Percentiles rank a stretch among this genome's conserved stretches.
phyloP scores from a whole-genome alignment of 2,113 vertebrate genomes.

The Anthoscopus minutus region DNA sequence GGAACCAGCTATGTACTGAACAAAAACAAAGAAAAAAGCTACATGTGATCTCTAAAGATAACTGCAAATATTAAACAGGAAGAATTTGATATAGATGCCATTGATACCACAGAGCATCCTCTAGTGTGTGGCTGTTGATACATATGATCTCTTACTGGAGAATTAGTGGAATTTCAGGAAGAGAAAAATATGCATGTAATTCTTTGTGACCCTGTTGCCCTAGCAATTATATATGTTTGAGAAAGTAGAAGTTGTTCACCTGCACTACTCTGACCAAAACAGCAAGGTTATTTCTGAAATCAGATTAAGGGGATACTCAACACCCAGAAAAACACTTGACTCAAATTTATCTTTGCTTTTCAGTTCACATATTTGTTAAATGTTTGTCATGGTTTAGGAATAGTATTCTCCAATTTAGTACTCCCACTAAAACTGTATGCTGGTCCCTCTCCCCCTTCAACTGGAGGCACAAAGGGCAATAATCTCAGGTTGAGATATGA shows the following conservation, averaged over 20 bases:
- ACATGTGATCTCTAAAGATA: background rate
- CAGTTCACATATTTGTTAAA: background rate
- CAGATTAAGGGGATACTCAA: background rate
- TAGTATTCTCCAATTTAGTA: background rate
- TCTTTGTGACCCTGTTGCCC: background rate
- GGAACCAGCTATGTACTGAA: background rate
- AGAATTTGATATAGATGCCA: background rate
- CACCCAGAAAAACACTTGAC: background rate
- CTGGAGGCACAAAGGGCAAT: background rate
- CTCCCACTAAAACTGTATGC: accelerated
- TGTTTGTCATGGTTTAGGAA: background rate
- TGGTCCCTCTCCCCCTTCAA: background rate
- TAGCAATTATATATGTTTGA: background rate
- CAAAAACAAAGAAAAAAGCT: background rate
- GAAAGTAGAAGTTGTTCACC: background rate
- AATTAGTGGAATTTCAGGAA: background rate
- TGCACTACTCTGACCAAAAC: background rate
- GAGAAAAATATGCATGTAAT: background rate
- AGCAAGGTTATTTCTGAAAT: background rate
- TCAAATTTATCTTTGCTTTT: background rate
- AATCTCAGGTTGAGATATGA: background rate
- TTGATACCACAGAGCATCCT: background rate
- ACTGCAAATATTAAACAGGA: background rate
- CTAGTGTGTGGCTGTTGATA: background rate
- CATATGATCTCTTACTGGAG: background rate